Evolutionary conservation across 1,140 invertebrate species (phyloP).

Genomic region (Drosophila fuyamai): DNA sequence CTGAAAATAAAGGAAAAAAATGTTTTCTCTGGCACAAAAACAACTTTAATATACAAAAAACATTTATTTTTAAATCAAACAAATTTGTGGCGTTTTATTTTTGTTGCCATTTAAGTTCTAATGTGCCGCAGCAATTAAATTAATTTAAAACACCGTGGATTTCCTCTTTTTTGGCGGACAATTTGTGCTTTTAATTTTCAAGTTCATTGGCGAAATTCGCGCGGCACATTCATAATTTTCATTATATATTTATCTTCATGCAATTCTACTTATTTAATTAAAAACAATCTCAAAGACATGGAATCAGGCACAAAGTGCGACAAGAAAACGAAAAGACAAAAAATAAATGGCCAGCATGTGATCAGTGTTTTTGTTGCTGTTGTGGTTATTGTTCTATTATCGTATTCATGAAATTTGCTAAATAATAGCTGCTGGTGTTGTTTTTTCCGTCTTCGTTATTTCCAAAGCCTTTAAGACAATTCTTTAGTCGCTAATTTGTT

Average conservation of each 20-base stretch:
- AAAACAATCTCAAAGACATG: conserved; percentile 44
- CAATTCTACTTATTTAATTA: conserved; percentile 66
- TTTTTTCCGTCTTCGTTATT: conserved; percentile 16
- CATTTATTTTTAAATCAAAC: conserved; percentile 4
- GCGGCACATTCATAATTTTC: conserved; percentile 14
- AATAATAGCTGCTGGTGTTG: conserved; percentile 32
- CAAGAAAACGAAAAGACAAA: conserved; percentile 14
- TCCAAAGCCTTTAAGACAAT: conserved; percentile 58
- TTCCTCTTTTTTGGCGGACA: conserved; percentile 15
- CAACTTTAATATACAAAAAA: background rate
- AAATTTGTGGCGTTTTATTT: conserved; percentile 3
- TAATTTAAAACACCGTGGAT: conserved; percentile 9
- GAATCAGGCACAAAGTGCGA: conserved; percentile 49
- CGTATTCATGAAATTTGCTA: conserved; percentile 59
- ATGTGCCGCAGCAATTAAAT: conserved; percentile 34
- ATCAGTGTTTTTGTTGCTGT: conserved; percentile 32
- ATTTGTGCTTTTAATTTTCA: conserved; percentile 70
- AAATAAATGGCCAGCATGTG: conserved; percentile 75
- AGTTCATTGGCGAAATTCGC: conserved; percentile 61
- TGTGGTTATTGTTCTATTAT: conserved; percentile 52
- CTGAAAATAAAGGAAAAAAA: background rate
- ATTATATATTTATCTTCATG: conserved; percentile 34
- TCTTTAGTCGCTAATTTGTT: conserved; percentile 67
- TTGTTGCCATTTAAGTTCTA: conserved; percentile 21
- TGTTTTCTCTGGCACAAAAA: background rate